Evolutionary conservation across 2,113 vertebrate genomes (phyloP).

Genomic region (Hyaena hyaena): DNA sequence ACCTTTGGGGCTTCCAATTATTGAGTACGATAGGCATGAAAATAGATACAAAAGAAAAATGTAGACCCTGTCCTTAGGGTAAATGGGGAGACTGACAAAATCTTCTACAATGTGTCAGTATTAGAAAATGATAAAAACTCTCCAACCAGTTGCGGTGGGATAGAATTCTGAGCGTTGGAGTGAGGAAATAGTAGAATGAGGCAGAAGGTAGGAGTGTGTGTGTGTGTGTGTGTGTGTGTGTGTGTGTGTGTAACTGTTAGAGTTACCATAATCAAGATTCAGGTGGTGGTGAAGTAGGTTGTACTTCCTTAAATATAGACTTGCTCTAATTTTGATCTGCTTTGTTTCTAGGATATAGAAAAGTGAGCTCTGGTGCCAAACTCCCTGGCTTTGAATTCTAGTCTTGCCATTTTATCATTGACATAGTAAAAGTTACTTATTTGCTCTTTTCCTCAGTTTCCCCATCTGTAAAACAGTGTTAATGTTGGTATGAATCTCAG

Average conservation of each 20-base stretch:
- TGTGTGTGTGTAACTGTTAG: neutral
- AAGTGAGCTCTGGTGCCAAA: neutral
- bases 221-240: neutral
- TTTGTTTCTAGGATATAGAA: neutral
- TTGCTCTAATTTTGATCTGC: neutral
- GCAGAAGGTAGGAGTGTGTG: neutral
- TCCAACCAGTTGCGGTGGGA: neutral
- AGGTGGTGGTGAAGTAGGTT: neutral
- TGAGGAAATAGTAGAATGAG: neutral
- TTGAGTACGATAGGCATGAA: neutral
- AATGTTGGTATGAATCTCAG: neutral
- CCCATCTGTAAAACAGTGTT: neutral
- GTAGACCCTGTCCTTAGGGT: neutral
- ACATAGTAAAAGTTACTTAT: neutral
- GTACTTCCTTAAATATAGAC: neutral
- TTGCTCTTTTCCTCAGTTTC: conserved; percentile 24
- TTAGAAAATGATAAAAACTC: neutral
- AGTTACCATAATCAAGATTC: neutral
- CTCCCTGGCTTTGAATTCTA: neutral
- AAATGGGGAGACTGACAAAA: neutral
- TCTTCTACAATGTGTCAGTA: neutral
- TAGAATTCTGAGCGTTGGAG: neutral
- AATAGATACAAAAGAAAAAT: neutral
- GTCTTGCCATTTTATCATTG: neutral
- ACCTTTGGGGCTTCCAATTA: neutral